These are phyloP conservation scores for Caranx ignobilis DNA, from an alignment of 2,113 vertebrate genomes.

Conservation along the genomic window DNA sequence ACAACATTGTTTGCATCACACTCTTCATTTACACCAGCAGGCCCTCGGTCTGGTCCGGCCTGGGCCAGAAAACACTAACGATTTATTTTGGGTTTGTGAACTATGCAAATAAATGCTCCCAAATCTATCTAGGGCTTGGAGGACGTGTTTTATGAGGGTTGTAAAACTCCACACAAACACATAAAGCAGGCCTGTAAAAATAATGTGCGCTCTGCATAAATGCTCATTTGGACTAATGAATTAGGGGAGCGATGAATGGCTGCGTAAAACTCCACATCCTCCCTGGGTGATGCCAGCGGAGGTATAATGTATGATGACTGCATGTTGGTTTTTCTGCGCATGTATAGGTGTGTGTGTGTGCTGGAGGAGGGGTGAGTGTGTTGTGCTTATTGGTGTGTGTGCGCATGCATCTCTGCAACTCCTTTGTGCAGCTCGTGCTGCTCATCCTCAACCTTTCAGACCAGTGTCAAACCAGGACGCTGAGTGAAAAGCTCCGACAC, in stretches of 20 bases:
- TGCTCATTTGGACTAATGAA: slow-evolving; percentile 85
- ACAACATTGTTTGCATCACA: slow-evolving; percentile 42
- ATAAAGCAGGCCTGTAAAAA: slow-evolving; percentile 83
- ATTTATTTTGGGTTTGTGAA: slow-evolving; percentile 83
- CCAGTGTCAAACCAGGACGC: slow-evolving; percentile 21
- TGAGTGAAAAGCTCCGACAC: not conserved
- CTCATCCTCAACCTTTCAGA: slow-evolving; percentile 20
- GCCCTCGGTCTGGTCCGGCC: slow-evolving; percentile 34
- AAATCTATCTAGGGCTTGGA: slow-evolving; percentile 82
- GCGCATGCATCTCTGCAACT: not conserved
- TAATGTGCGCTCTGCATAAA: slow-evolving; percentile 81
- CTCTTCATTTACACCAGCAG: slow-evolving; percentile 35
- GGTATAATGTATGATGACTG: slow-evolving; percentile 33
- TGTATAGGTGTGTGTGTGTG: slow-evolving; percentile 9
- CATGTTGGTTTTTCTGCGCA: slow-evolving; percentile 6
- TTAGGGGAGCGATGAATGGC: slow-evolving; percentile 76
- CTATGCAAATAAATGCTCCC: slow-evolving; percentile 82
- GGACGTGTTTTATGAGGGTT: slow-evolving; percentile 80
- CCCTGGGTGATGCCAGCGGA: slow-evolving; percentile 52
- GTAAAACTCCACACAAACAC: slow-evolving; percentile 86
- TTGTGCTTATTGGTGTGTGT: slow-evolving; percentile 2
- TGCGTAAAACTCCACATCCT: slow-evolving; percentile 71
- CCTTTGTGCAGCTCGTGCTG: not conserved
- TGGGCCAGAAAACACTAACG: slow-evolving; percentile 56
- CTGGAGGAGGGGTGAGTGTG: not conserved